Percentiles rank a stretch among this genome's conserved stretches.
phyloP scores from a whole-genome alignment of 2,113 vertebrate species.

The Nestor notabilis region DNA sequence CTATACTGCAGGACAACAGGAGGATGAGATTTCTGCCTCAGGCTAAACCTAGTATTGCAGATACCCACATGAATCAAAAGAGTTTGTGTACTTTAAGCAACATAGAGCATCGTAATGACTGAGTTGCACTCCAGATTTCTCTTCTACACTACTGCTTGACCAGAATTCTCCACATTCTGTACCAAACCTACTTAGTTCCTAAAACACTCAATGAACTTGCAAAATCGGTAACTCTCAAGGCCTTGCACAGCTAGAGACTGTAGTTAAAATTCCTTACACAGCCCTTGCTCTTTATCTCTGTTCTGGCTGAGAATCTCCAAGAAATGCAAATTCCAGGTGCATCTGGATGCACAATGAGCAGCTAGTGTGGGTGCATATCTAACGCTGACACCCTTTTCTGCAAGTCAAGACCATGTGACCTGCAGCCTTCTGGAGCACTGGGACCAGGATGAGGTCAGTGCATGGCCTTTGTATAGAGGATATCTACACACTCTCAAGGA shows the following conservation, averaged over 20 bases:
- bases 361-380: background rate
- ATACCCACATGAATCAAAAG: background rate
- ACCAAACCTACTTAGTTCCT: background rate
- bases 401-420: background rate
- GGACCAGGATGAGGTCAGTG: background rate
- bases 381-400: fast-evolving
- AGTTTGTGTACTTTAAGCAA: background rate
- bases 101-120: background rate
- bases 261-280: background rate
- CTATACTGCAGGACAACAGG: background rate
- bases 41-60: background rate
- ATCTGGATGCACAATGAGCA: background rate
- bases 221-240: background rate
- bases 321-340: background rate
- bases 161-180: background rate
- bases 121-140: background rate
- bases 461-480: too few species aligned
- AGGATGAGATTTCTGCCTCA: background rate
- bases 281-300: background rate
- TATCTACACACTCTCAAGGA: background rate
- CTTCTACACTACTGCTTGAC: background rate
- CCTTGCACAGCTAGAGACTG: background rate
- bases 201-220: background rate
- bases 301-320: background rate
- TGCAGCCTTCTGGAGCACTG: background rate